Base-by-base conservation (phyloP, 2,888 invertebrate species). In the Stramonita haemastoma region DNA sequence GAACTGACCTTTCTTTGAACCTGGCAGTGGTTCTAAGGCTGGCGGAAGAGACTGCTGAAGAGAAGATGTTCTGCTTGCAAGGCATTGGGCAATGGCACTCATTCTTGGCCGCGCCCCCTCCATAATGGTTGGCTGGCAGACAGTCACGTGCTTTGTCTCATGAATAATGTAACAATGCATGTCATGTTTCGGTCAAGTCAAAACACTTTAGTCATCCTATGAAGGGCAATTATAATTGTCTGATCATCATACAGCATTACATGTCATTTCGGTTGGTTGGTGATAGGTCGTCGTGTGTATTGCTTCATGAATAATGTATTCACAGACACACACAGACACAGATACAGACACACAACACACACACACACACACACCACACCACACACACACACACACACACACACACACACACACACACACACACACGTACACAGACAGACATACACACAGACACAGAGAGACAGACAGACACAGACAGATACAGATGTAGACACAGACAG, bases 51-150 rank as follows among this genome's bases (percentile, higher is more conserved):
- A 91, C 91, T 29, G 90, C 86, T 4, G 91, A 90, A 29, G 85
- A 88, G 73, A 90, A 91, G 34, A 84, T 81, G 56, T 86, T 84
- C 79, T 91, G 90, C 34, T 66, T 87, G 79, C 92, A 92, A 0
- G 92, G 92, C 87, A 92, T 87, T 1, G 90, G 91, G 34, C 92
- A 92, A 26, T 73, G 70, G 79, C 92, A 92, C 6, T 56, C n/a
- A 8, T 22, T 11, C 73, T 87, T 88, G 6, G 29, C 70, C 8
- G 79, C 73, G 34, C 86, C 70, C 70, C 86, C 90, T 19, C 90
- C 87, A 79, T 91, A 91, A 84, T 91, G 90, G 0, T 34, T 22
- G n/a, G 34, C 91, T 92, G 90, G 90, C 0, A 32, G 15, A 32
- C 79, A 19, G 32, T 17, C 19, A 66, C 66, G 26, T 66, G 66